These are phyloP conservation scores for Malurus cyaneus DNA, from an alignment of 2,113 vertebrate genomes.

Conservation along the genomic window DNA sequence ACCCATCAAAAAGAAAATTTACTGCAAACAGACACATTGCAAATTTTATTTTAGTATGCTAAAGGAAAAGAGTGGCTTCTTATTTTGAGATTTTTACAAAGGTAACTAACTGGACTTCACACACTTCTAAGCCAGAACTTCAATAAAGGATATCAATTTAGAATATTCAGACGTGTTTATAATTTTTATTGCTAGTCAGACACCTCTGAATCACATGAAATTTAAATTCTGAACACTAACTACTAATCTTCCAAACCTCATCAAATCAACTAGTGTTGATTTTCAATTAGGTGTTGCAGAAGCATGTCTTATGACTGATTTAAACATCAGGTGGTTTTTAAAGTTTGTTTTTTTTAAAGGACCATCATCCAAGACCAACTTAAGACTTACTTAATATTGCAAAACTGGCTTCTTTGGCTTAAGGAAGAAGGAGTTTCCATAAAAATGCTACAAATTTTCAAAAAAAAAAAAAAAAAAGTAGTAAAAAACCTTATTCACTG, in stretches of 20 bases:
- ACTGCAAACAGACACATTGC: neutral
- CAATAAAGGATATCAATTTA: neutral
- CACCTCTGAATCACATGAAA: neutral
- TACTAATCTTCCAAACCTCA: conserved; percentile 19
- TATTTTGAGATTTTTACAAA: neutral
- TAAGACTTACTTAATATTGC: neutral
- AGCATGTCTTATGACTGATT: neutral
- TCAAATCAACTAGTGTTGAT: neutral
- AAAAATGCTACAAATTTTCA: neutral
- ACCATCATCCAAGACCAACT: neutral
- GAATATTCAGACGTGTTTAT: neutral
- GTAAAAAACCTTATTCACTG: neutral
- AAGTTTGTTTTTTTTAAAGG: neutral
- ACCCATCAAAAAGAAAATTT: neutral
- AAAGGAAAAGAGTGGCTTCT: neutral
- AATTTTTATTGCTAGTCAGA: neutral
- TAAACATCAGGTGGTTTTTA: neutral
- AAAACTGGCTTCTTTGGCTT: neutral
- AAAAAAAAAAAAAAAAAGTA: neutral
- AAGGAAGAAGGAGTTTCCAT: neutral
- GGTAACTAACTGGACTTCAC: neutral
- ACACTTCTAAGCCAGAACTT: neutral
- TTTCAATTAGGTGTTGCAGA: conserved; percentile 23
- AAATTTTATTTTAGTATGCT: neutral
- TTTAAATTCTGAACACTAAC: neutral